Evolutionary conservation across 1,140 invertebrate genomes (phyloP), one percentile per base, ranked within the genome.

Genomic region (Centruroides sculpturatus): DNA sequence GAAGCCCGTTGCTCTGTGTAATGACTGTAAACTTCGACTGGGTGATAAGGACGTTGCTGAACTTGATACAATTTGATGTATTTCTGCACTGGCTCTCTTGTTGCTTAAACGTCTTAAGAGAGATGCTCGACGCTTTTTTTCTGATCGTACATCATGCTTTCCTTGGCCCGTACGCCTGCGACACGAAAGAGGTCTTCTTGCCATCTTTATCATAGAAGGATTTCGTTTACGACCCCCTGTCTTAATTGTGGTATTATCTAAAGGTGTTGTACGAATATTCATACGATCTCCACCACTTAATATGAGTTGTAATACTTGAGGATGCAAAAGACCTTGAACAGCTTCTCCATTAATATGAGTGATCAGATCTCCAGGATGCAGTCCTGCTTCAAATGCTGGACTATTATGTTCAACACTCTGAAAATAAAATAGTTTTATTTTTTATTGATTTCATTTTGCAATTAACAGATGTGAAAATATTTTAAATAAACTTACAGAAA

Each of bases 331-430:
- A 3, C 93, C 92, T 73, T 96, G 91, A 11, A 95, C 89, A 4
- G 87, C 80, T 73, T 96, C 92, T 1, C 90, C 90, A 75, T 98
- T 98, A 54, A 98, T 89, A 71, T 98, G 93, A 6, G 93, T 97
- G 67, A 98, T 94, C 59, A 98, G 80, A 77, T 97, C 92, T 4
- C 91, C 91, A 5, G 90, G 89, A 41, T 92, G 77, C 10, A 98
- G 77, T 2, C 94, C 94, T 48, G 93, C 89, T 70, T 96, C 92
- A 79, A 92, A 97, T 6, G 94, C 92, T 5, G 93, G 91, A 75
- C 92, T 92, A 51, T 87, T 86, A 69, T 87, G 84, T 73, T 93
- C 89, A 4, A 98, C 92, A 64, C 88, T 88, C 89, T 91, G 66
- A 34, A 73, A 72, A 66, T 55, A 65, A 57, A 68, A 71, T 59